phyloP scores from a whole-genome alignment of 1,140 invertebrate genomes.

The Pseudomyrmex sp. region DNA sequence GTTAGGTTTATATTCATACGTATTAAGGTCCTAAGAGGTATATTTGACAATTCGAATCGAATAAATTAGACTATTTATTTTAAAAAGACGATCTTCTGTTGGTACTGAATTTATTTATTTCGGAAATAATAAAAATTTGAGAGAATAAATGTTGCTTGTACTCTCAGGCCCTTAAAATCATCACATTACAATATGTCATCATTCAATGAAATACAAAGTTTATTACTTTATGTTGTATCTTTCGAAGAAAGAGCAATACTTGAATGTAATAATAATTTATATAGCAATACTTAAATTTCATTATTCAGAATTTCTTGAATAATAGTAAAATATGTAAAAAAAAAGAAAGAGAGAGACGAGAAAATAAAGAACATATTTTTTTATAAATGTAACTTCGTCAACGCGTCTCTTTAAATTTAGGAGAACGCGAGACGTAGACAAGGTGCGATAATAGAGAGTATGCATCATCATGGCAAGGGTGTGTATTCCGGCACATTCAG shows the following conservation, averaged over 20 bases:
- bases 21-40: slow-evolving; percentile 60
- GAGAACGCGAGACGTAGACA: slow-evolving; percentile 85
- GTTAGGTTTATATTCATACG: slow-evolving; percentile 38
- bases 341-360: neutral
- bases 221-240: neutral
- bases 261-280: neutral
- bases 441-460: slow-evolving; percentile 95
- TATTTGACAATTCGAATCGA: neutral
- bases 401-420: slow-evolving; percentile 66
- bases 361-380: neutral
- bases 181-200: neutral
- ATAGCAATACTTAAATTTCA: neutral
- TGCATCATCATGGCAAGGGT: slow-evolving; percentile 97
- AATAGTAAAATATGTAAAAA: neutral
- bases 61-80: slow-evolving; percentile 8
- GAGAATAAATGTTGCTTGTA: neutral
- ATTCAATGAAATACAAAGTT: neutral
- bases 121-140: neutral
- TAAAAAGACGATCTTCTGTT: neutral
- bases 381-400: neutral
- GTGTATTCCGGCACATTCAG: slow-evolving; percentile 93
- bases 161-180: slow-evolving; percentile 55
- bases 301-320: neutral
- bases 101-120: neutral
- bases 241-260: neutral